phyloP scores from a whole-genome alignment of 2,888 invertebrate genomes.

The Dorcus hopei region DNA sequence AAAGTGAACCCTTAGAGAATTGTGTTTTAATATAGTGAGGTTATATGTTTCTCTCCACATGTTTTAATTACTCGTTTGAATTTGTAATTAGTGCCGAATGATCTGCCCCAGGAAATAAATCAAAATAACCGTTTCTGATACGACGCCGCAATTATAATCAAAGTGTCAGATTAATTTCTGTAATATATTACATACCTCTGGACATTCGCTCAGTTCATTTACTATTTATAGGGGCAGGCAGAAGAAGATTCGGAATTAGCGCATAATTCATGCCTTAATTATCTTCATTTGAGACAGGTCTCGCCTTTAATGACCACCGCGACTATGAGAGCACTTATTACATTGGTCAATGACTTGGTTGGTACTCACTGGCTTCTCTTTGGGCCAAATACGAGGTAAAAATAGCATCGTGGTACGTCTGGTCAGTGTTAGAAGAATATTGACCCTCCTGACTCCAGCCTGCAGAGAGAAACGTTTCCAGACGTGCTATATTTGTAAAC shows the following conservation, averaged over 20 bases:
- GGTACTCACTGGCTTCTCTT: slow-evolving; percentile 33
- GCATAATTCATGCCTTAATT: slow-evolving; percentile 34
- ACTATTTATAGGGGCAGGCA: slow-evolving; percentile 28
- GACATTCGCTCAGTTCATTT: slow-evolving; percentile 23
- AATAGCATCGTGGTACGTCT: slow-evolving; percentile 41
- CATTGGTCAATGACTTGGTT: slow-evolving; percentile 39
- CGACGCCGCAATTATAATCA: slow-evolving; percentile 5
- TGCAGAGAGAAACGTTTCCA: background rate
- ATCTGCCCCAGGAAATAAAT: slow-evolving; percentile 1
- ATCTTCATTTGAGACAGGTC: slow-evolving; percentile 20
- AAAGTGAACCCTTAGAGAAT: too few relatives aligned
- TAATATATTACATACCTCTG: slow-evolving; percentile 24
- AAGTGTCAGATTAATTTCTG: slow-evolving; percentile 23
- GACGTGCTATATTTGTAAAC: slow-evolving; percentile 2
- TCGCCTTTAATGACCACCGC: slow-evolving; percentile 19
- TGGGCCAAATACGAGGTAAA: slow-evolving; percentile 41
- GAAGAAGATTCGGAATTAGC: slow-evolving; percentile 27
- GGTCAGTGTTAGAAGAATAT: slow-evolving; percentile 47
- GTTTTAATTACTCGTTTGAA: too few relatives aligned
- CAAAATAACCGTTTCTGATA: slow-evolving; percentile 4
- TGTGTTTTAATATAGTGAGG: too few relatives aligned
- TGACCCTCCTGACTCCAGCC: slow-evolving; percentile 38
- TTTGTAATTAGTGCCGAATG: background rate
- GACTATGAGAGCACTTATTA: slow-evolving; percentile 18
- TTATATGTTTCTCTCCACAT: too few relatives aligned